Evolutionary conservation across 2,888 invertebrate species (phyloP), one percentile per base, ranked within the genome.

Genomic region (Malacosoma neustria): DNA sequence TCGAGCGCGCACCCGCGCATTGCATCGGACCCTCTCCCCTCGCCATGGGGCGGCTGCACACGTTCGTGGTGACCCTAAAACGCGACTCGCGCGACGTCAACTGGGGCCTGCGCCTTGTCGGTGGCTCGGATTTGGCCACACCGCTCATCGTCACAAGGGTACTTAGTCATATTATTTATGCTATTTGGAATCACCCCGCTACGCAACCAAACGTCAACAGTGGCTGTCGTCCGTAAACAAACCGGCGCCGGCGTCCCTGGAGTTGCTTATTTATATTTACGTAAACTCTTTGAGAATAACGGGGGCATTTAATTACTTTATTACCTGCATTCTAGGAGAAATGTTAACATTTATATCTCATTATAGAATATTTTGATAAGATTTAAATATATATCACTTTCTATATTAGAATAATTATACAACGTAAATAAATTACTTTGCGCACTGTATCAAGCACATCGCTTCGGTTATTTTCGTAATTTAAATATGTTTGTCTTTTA

Each of bases 61-160:
- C 92, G 68, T 88, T 94, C 71, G 89, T 91, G 61, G 90, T 95
- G 62, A 89, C 89, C 51, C 88, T 95, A 60, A 89, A 87, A 58
- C 90, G 95, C 53, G 90, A 91, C 59, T 88, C 89, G 61, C 88
- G 88, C 53, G 88, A 88, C 53, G 90, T 90, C 60, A 92, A 92
- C 62, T 96, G 95, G 95, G 96, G 96, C 42, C 92, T 96, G 59
- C 90, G 95, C 57, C 88, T 96, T 54, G 93, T 94, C 49, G 96
- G 96, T 56, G 95, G 95, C 56, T 89, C 92, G 49, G 95, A 96
- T 87, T 89, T 95, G 61, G 92, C 93, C 65, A 91, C 93, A 36
- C 95, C 96, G 45, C 89, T 96, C 69, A 92, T 95, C 74, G 92
- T 96, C 72, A 95, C 95, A 50, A 92, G 92, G 91, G 96, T 96